Evolutionary conservation across 92 coral and sea anemone genomes (phyloP), one percentile per base, ranked within the genome.

Genomic region (Epizoanthus stellaris): DNA sequence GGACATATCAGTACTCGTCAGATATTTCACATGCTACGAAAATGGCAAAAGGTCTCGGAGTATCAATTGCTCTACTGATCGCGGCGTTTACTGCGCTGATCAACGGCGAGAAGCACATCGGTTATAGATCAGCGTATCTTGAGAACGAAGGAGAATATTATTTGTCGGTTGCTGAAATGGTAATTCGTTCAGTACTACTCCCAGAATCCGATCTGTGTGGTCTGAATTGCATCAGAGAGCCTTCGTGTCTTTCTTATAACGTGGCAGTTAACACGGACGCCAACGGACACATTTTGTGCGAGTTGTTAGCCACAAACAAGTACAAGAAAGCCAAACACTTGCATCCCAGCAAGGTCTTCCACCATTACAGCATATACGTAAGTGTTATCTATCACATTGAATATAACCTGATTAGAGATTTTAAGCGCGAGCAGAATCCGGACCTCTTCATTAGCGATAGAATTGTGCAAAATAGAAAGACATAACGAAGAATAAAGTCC

Each of bases 341-440:
- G 20, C 76, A 67, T 67, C 66, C 63, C 82, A 76, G 36, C 82
- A 15, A 76, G 75, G 60, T 75, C 84, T 39, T 75, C 88, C 21
- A 83, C 25, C 25, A 23, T 23, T 23, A 23, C 25, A 23, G 25
- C 25, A 23, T 23, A 23, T 23, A 23, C 25, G 88, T 85, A 43
- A 34, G 86, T 82, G 8, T 19, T 43, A 77, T 23, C 25, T 23
- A 23, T 23, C 25, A 23, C 25, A 23, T 23, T 23, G 25, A 23
- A 23, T 23, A 23, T 23, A 23, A 23, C 25, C 25, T 23, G 25
- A 23, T 23, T 23, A 23, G 25, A 23, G 25, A 23, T 23, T 23
- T 23, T 23, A 23, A 23, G 25, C 25, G 25, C 25, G 25, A 23
- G 25, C 25, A 23, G 25, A 23, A 23, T 23, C 25, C 25, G 25